Conservation (phyloP, 2,113 vertebrate genomes). For the Loxodonta africana region DNA sequence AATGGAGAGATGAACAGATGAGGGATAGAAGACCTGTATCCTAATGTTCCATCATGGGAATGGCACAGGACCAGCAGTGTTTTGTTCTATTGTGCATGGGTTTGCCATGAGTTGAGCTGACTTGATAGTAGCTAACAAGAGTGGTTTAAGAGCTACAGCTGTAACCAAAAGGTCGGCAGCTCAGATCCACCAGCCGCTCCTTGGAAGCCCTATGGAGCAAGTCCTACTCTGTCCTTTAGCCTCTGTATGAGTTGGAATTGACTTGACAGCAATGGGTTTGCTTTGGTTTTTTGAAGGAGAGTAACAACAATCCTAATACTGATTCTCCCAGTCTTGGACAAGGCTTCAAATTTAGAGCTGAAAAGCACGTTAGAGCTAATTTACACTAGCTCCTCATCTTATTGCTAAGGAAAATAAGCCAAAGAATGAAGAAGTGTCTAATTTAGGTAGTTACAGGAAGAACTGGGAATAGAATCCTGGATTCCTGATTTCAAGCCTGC, state of each 20-base stretch:
- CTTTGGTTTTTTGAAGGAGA: no score
- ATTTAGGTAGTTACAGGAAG: neutral
- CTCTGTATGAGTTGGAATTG: no score
- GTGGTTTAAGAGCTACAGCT: no score
- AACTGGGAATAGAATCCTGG: neutral
- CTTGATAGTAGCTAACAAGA: neutral
- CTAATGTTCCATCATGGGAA: neutral
- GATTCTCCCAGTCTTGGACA: neutral
- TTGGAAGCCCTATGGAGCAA: no score
- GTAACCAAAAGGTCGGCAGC: no score
- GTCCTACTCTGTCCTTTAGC: no score
- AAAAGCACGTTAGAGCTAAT: neutral
- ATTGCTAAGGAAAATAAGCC: neutral
- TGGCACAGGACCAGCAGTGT: neutral
- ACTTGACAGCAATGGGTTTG: no score
- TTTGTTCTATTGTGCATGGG: neutral
- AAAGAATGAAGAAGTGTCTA: neutral
- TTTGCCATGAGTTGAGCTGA: neutral
- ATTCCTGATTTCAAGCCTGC: neutral
- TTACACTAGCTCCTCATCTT: neutral
- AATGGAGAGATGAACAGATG: neutral
- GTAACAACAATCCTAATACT: neutral
- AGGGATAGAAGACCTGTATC: constrained; percentile 1
- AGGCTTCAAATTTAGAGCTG: neutral
- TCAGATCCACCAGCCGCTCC: no score